These are phyloP conservation scores for Etheostoma spectabile DNA, from an alignment of 2,113 vertebrate genomes.

Conservation along the genomic window DNA sequence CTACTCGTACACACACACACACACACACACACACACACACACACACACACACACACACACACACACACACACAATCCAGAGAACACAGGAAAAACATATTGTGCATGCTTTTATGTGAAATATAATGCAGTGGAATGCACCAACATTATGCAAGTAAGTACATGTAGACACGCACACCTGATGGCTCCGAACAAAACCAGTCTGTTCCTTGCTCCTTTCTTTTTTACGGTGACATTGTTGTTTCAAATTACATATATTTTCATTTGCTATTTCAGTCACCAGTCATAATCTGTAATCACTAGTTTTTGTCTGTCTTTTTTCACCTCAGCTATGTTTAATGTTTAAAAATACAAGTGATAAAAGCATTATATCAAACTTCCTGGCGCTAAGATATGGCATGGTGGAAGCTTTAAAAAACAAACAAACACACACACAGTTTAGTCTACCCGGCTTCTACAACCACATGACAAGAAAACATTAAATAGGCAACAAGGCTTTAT, in stretches of 20 bases:
- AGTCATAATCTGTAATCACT: slow-evolving; percentile 22
- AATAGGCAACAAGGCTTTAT: slow-evolving; percentile 36
- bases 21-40: slow-evolving; percentile 14
- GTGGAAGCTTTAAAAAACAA: slow-evolving; percentile 7
- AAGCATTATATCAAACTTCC: slow-evolving; percentile 51
- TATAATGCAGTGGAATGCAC: slow-evolving; percentile 62
- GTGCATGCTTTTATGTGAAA: slow-evolving; percentile 71
- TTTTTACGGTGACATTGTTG: slow-evolving; percentile 31
- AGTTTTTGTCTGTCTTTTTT: slow-evolving; percentile 4
- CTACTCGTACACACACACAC: slow-evolving; percentile 16
- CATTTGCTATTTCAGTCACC: slow-evolving; percentile 3
- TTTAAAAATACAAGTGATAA: slow-evolving; percentile 35
- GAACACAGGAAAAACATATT: slow-evolving; percentile 47
- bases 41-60: slow-evolving; percentile 49
- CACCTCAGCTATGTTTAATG: slow-evolving; percentile 18
- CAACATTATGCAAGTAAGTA: slow-evolving; percentile 50
- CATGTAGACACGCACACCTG: slow-evolving; percentile 56
- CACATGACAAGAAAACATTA: slow-evolving; percentile 23
- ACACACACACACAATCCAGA: slow-evolving; percentile 32
- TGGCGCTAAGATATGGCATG: slow-evolving; percentile 26
- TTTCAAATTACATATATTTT: slow-evolving; percentile 43
- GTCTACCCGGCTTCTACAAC: slow-evolving; percentile 32
- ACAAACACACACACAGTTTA: neutral
- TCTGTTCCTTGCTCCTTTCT: slow-evolving; percentile 18
- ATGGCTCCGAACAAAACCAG: slow-evolving; percentile 34